Evolutionary conservation across 2,888 invertebrate species (phyloP), one percentile per base, ranked within the genome.

Genomic region (Papilio gigon): DNA sequence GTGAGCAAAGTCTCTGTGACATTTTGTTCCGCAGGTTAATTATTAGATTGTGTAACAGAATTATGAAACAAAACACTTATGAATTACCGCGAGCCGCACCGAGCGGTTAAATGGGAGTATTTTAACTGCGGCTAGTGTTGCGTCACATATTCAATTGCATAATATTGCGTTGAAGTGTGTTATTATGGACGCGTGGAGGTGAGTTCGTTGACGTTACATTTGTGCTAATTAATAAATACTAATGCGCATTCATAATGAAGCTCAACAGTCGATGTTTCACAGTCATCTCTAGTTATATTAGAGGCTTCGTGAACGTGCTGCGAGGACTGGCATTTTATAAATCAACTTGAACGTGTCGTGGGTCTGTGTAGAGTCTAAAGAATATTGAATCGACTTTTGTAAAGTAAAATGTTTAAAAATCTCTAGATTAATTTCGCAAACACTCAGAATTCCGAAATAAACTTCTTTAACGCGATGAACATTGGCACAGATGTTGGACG

Each of bases 111-210:
- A 56, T 30, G 5, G 17, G 3, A 11, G 30, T 27, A 17, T 56
- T 56, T 30, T 30, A 56, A 30, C 53, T 56, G 14, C 9, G 30
- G 30, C 27, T n/a, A 8, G 33, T 35, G 4, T 63, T 47, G 50
- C 47, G 20, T 47, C 47, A 61, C 6, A 53, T 9, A 40, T 60
- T 27, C n/a, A 25, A 20, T 64, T 64, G 22, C 63, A 53, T 37
- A 64, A 64, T 64, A 37, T 6, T 8, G n/a, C 35, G 3, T 8
- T 22, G 22, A 35, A 17, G 33, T n/a, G n/a, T 47, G 33, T 25
- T 30, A 35, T 63, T 50, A 20, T 27, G 35, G 14, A 17, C 50
- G 35, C 47, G 33, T 47, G 63, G 50, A 50, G 2, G 20, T 2
- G 22, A 33, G 50, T 37, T 35, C 35, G n/a, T 50, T 50, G 63